Percentiles rank a stretch among this genome's conserved stretches.
Evolutionary conservation across 2,888 invertebrate species (phyloP).

Genomic region (Phrixothrix hirtus): DNA sequence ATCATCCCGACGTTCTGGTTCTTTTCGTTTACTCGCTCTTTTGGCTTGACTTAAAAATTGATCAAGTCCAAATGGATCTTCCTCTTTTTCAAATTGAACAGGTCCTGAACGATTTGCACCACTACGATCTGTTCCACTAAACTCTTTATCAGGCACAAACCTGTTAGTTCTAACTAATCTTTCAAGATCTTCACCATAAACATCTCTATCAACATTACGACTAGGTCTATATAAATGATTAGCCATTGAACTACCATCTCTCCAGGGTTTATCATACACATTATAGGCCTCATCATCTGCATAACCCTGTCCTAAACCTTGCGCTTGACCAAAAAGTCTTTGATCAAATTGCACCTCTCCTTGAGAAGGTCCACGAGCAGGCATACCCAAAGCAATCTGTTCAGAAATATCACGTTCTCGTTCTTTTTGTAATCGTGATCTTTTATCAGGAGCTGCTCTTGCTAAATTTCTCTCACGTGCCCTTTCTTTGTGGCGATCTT

Average conservation of each 20-base stretch:
- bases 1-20: conserved; percentile 57
- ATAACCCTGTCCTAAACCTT: conserved; percentile 87
- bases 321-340: conserved; percentile 89
- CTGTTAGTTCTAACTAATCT: conserved; percentile 86
- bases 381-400: conserved; percentile 95
- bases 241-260: conserved; percentile 82
- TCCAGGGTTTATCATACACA: conserved; percentile 98
- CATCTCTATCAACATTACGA: conserved; percentile 85
- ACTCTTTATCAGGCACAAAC: conserved; percentile 97
- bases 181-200: conserved; percentile 89
- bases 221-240: conserved; percentile 89
- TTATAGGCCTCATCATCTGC: conserved; percentile 97
- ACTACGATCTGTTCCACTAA: conserved; percentile 84
- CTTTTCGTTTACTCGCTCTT: conserved; percentile 71
- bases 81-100: conserved; percentile 91
- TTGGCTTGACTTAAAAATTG: conserved; percentile 98
- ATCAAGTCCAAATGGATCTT: conserved; percentile 97
- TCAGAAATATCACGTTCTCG: conserved; percentile 97
- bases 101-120: conserved; percentile 80
- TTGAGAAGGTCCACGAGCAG: conserved; percentile 72
- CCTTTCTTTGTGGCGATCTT: conserved; percentile 88
- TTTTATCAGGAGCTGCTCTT: conserved; percentile 92
- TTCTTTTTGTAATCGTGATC: conserved; percentile 84
- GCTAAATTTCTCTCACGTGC: conserved; percentile 92
- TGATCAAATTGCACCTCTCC: conserved; percentile 93